Base-by-base conservation (phyloP, 2,113 vertebrate genomes). In the Acanthochromis polyacanthus region DNA sequence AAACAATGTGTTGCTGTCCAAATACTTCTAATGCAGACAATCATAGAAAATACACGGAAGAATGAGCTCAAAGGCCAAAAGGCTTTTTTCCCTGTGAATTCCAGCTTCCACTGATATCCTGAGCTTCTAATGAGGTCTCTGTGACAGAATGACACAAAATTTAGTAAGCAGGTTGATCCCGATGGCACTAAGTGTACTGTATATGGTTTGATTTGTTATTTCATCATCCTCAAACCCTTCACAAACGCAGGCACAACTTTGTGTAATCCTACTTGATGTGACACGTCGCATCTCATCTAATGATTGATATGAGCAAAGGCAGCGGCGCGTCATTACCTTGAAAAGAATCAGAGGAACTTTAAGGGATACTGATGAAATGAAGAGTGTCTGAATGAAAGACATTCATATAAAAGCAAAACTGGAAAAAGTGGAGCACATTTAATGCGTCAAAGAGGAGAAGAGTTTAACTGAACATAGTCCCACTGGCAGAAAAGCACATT, bases 91-190 rank as follows among this genome's bases (percentile, higher is more conserved):
- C 16, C 32, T 50, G 7, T 71, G 30, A 84, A 81, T 75, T 50
- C 28, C 28, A 80, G 81, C 81, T 59, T 74, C 38, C 22, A 89
- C 75, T 81, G 87, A 89, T 72, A 88, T 86, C 28, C 72, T 89
- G 70, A 87, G 77, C 60, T 48, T 48, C 32, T 43, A 15, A 43
- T 12, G 40, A 43, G 40, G 15, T 14, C 14, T 15, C 95, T 95
- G 14, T 94, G 95, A 86, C 95, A 94, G 94, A 80, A 93, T 95
- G 94, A 95, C 64, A 95, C 95, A 94, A 95, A 94, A 91, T 96
- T 96, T 80, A 95, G 86, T 93, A 90, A 95, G 72, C 93, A 95
- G 78, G 92, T 93, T 56, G 94, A 96, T 78, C 85, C 95, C 83
- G 95, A 96, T 80, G 94, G 94, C 90, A 95, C 87, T 77, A 94